Evolutionary conservation across 2,113 vertebrate species (phyloP), one percentile per base, ranked within the genome.

Genomic region (Setophaga coronata): DNA sequence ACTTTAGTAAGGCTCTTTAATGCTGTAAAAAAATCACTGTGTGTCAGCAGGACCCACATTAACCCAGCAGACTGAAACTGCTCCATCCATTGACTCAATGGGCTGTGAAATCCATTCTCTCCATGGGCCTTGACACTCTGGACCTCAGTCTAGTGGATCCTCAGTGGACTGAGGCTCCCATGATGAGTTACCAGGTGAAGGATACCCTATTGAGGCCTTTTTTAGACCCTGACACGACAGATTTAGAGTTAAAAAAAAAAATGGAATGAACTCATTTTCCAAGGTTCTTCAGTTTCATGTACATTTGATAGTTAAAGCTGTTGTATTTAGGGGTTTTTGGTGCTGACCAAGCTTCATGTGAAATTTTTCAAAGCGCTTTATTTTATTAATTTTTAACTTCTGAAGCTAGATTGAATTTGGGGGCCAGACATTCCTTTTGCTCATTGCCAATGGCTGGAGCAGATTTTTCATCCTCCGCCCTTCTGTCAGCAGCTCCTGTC

Each of bases 71-170:
- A 85, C 78, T 69, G 96, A 94, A 96, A 89, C 36, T 87, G 70
- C 73, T 95, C 73, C 74, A 88, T 96, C 82, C 93, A 42, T 51
- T 74, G 88, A 84, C 57, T 92, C 90, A 92, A 28, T 93, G 93
- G 86, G 60, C 91, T 10, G 10, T 96, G 94, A 97, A 96, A 96
- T 95, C 91, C 11, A 9, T 95, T 96, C 38, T 92, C 20, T 86
- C 61, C 18, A 33, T 24, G 92, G 84, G 56, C 60, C 65, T 77
- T 76, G 45, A 29, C 53, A 33, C 7, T 70, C 43, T n/a, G 69
- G 42, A 88, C 42, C 38, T 94, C 77, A 76, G 40, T 34, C 62
- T 7, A 28, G 71, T 56, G 87, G 48, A 33, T 62, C 42, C 61
- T 94, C 69, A 80, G 64, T 85, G 77, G 67, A 65, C 2, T 91